phyloP scores from a whole-genome alignment of 2,888 invertebrate species.

The Gryllus longicercus region DNA sequence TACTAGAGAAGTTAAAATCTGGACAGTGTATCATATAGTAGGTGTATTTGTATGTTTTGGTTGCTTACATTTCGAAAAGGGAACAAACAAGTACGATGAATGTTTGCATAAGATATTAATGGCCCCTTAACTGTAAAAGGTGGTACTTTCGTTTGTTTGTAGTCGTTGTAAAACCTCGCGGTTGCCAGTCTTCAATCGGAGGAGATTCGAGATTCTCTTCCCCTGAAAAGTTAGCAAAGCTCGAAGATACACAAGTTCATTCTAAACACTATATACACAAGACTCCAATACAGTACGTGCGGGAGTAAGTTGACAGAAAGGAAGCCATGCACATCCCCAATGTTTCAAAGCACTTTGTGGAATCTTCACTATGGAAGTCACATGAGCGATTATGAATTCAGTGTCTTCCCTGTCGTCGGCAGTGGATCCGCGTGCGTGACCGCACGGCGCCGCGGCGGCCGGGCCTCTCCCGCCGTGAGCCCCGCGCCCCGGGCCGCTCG shows the following conservation, averaged over 20 bases:
- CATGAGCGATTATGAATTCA: background rate
- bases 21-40: too few species aligned
- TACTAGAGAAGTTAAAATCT: too few species aligned
- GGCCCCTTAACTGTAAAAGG: constrained; percentile 5
- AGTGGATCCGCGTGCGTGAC: background rate
- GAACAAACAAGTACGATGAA: background rate
- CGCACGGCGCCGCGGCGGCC: background rate
- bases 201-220: constrained; percentile 1
- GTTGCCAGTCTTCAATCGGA: background rate
- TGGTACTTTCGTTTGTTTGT: constrained; percentile 5
- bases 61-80: background rate
- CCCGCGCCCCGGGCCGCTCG: too few species aligned
- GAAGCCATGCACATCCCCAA: background rate
- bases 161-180: background rate
- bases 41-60: too few species aligned
- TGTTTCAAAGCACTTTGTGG: background rate
- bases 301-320: background rate
- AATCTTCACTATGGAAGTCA: background rate
- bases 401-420: background rate
- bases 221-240: constrained; percentile 9
- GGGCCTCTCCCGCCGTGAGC: too few species aligned
- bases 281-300: background rate
- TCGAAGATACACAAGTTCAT: background rate
- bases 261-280: background rate
- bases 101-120: background rate